phyloP scores from a whole-genome alignment of 2,888 invertebrate genomes.

The Busseola fusca region DNA sequence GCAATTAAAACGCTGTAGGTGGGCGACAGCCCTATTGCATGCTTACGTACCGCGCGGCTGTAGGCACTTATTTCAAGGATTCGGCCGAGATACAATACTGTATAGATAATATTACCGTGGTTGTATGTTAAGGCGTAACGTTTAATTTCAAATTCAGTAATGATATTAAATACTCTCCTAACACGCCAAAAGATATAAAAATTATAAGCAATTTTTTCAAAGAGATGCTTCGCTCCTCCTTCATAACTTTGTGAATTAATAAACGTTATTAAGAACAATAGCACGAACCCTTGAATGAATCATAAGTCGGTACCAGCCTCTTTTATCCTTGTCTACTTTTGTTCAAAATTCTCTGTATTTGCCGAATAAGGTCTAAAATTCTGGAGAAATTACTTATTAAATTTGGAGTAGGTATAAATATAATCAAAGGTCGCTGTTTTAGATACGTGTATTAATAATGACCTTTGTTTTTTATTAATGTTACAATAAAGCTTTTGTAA shows the following conservation, averaged over 20 bases:
- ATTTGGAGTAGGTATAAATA: constrained; percentile 8
- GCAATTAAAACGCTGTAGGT: no score
- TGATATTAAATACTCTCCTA: background rate
- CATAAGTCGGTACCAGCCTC: constrained; percentile 7
- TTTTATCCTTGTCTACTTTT: constrained; percentile 18
- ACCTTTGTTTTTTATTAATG: constrained; percentile 23
- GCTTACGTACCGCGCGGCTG: no score
- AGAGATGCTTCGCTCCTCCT: no score
- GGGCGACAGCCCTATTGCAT: no score
- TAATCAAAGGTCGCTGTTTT: no score
- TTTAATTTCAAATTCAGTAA: constrained; percentile 1
- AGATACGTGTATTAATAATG: no score
- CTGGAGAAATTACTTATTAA: constrained; percentile 26
- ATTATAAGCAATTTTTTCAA: background rate
- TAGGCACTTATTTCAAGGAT: no score
- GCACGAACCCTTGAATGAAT: constrained; percentile 45
- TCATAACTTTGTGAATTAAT: constrained; percentile 14
- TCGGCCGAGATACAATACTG: no score
- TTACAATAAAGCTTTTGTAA: constrained; percentile 14
- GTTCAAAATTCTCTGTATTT: constrained; percentile 29
- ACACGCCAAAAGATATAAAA: constrained; percentile 8
- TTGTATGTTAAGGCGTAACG: background rate
- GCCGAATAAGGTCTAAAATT: constrained; percentile 9
- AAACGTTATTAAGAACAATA: constrained; percentile 26
- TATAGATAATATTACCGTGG: no score